Evolutionary conservation across 2,797 vertebrate genomes (phyloP), one percentile per base, ranked within the genome.

Genomic region (Ctenopoma kingsleyae): DNA sequence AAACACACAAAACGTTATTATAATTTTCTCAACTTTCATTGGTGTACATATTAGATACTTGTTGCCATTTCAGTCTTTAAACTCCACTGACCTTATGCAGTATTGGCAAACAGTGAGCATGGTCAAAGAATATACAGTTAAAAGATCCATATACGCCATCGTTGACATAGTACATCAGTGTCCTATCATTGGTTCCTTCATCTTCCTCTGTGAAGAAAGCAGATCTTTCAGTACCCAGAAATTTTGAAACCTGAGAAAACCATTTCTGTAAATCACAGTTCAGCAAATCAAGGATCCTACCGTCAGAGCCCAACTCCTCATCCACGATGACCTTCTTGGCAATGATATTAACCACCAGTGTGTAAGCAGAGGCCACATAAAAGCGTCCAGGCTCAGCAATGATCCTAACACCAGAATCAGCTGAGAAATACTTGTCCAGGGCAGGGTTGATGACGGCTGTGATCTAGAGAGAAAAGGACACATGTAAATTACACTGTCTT

Each of bases 61-160:
- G 20, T 11, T 30, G 13, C 9, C 16, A 56, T 9, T 19, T 23
- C 1, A 23, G 6, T 16, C 49, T 6, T 43, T 43, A 1, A 41
- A 4, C 47, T 51, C n/a, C 23, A 6, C 17, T 67, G 87, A 98
- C 98, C 96, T 98, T 98, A 59, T 95, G 96, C 73, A 99, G 88
- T 30, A 84, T 83, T 48, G 98, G 96, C 78, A 95, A 93, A 70
- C 97, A 97, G 10, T 96, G 96, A 0, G 98, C 98, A 0, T 99
- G 97, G 78, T 98, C 98, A 48, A 95, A 99, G 8, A 99, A 88
- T 74, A 99, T 97, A 87, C 97, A 99, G 83, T 99, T 99, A 83
- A 99, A 99, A 0, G 98, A 99, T 0, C 98, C 98, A 16, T 99
- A 99, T 8, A 99, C 97, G 0, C 98, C 98, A 52, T 99, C 98